Percentiles rank a stretch among this genome's conserved stretches.
Conservation (phyloP, 1,140 invertebrate species). For the Drosophila insularis region DNA sequence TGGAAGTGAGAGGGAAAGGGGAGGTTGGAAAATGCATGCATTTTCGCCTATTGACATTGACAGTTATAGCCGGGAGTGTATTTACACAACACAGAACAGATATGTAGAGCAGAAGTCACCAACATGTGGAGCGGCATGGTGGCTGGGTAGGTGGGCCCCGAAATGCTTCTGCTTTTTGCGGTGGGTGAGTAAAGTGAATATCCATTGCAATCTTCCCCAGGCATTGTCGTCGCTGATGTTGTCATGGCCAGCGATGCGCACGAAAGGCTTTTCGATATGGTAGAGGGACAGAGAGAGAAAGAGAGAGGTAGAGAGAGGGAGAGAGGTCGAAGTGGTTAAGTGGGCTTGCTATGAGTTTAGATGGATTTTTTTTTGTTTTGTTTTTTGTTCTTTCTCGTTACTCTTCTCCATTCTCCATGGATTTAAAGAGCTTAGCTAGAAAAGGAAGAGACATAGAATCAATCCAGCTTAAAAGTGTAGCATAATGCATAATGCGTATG, state of each 20-base stretch:
- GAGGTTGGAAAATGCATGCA: constrained; percentile 2
- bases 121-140: not conserved
- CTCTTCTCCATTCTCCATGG: not conserved
- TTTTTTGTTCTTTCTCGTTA: not conserved
- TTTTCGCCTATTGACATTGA: constrained; percentile 64
- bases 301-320: not conserved
- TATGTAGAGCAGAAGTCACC: constrained; percentile 40
- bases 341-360: constrained; percentile 24
- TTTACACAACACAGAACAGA: constrained; percentile 60
- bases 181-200: constrained; percentile 17
- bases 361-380: not conserved
- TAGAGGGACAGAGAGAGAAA: not conserved
- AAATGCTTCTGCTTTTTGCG: no score
- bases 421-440: constrained; percentile 4
- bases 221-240: constrained; percentile 41
- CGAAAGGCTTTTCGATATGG: constrained; percentile 26
- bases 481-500: not conserved
- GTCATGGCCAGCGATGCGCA: constrained; percentile 45
- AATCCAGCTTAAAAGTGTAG: not conserved
- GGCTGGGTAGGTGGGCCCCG: not conserved
- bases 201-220: not conserved
- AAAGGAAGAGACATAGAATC: not conserved
- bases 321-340: constrained; percentile 15
- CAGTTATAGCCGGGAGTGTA: constrained; percentile 70
- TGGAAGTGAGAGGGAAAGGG: not conserved